phyloP scores from a whole-genome alignment of 2,888 invertebrate genomes.

The Scaptomyza reducta region DNA sequence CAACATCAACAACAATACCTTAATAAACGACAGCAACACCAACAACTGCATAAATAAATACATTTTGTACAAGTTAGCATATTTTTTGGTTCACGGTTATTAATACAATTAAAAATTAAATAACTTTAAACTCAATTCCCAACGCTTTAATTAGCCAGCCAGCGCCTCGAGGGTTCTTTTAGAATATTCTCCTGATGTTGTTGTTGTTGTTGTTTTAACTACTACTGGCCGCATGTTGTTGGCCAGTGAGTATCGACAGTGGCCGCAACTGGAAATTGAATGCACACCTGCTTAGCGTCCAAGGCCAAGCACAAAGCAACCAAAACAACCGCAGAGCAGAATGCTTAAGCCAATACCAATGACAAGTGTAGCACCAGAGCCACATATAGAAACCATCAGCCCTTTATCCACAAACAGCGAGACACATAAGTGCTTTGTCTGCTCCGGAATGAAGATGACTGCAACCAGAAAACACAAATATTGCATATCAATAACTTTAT shows the following conservation, averaged over 20 bases:
- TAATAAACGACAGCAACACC: background rate
- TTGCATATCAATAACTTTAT: constrained; percentile 68
- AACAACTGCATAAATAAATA: constrained; percentile 69
- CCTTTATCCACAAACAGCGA: constrained; percentile 38
- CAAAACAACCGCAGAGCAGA: constrained; percentile 38
- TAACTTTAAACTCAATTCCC: constrained; percentile 65
- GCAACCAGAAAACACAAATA: constrained; percentile 57
- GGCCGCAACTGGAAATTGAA: constrained; percentile 63
- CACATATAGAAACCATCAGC: constrained; percentile 20
- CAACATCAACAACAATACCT: constrained; percentile 16
- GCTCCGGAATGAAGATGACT: constrained; percentile 38
- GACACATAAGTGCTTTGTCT: constrained; percentile 33
- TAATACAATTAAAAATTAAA: constrained; percentile 76
- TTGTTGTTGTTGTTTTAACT: constrained; percentile 1
- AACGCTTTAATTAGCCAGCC: constrained; percentile 47
- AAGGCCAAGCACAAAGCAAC: constrained; percentile 45
- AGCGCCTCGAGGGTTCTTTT: constrained; percentile 32
- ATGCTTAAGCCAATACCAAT: constrained; percentile 9
- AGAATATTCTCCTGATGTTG: constrained; percentile 6
- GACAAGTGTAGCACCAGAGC: background rate
- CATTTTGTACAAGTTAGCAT: constrained; percentile 50
- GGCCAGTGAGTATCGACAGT: constrained; percentile 41
- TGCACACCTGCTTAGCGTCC: constrained; percentile 19
- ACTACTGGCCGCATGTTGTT: constrained; percentile 56
- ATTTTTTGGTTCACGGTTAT: constrained; percentile 55